phyloP scores from a whole-genome alignment of 1,140 invertebrate species.

The Neelides sp. region DNA sequence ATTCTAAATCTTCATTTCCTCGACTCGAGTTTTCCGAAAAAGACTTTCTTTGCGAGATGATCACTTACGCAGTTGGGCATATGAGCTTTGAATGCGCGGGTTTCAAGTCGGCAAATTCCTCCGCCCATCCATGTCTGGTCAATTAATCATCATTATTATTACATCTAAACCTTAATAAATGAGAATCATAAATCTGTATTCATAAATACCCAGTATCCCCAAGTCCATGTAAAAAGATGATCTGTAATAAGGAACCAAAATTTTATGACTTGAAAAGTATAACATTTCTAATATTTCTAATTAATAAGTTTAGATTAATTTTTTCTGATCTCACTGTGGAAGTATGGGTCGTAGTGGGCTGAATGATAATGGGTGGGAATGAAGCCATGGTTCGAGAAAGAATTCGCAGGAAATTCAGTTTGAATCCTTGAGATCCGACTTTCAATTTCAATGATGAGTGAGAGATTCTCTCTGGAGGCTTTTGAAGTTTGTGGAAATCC shows the following conservation, averaged over 20 bases:
- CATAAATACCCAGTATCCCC: slow-evolving; percentile 43
- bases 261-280: not conserved
- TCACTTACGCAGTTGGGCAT: slow-evolving; percentile 76
- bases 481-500: too few species aligned
- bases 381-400: slow-evolving; percentile 10
- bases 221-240: slow-evolving; percentile 48
- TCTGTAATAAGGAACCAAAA: slow-evolving; percentile 32
- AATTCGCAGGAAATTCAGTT: not conserved
- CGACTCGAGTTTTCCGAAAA: not conserved
- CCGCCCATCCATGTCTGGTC: slow-evolving; percentile 82
- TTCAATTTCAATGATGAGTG: too few species aligned
- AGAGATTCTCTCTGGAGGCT: too few species aligned
- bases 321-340: slow-evolving; percentile 35
- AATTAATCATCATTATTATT: not conserved
- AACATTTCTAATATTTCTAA: not conserved
- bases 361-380: slow-evolving; percentile 35
- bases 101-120: slow-evolving; percentile 61
- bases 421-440: not conserved
- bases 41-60: not conserved
- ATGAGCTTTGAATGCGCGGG: slow-evolving; percentile 80
- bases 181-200: not conserved
- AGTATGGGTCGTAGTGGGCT: slow-evolving; percentile 37
- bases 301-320: not conserved
- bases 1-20: slow-evolving; percentile 12
- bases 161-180: not conserved